Percentiles rank a stretch among this genome's conserved stretches.
Evolutionary conservation across 2,113 vertebrate species (phyloP).

Genomic region (Hydrochoerus hydrochaeris): DNA sequence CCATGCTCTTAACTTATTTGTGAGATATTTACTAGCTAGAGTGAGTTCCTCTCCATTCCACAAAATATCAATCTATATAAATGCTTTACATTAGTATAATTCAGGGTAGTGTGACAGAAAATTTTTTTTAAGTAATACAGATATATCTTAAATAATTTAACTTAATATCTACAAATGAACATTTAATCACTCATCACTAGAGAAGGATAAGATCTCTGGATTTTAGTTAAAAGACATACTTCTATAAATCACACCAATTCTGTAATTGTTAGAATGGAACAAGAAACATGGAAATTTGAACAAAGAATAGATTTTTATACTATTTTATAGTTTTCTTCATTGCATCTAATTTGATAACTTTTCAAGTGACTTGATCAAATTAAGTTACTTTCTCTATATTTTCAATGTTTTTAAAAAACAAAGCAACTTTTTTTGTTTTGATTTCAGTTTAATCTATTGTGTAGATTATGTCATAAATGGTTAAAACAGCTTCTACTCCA

Average conservation of each 20-base stretch:
- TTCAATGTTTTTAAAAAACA: neutral
- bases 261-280: neutral
- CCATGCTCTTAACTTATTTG: neutral
- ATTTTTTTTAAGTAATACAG: neutral
- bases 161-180: neutral
- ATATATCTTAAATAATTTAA: neutral
- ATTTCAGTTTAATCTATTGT: neutral
- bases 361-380: conserved; percentile 7
- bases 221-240: neutral
- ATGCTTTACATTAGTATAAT: neutral
- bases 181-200: neutral
- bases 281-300: neutral
- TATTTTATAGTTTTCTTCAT: neutral
- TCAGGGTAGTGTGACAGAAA: neutral
- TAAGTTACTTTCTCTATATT: neutral
- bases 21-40: neutral
- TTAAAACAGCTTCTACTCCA: neutral
- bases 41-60: neutral
- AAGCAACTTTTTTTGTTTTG: neutral
- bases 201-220: neutral
- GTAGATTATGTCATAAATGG: neutral
- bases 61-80: neutral
- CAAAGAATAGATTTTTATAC: neutral
- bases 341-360: neutral
- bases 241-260: neutral